Base-by-base conservation (phyloP, 1,140 invertebrate species). In the Aphelenchoides fujianensis region DNA sequence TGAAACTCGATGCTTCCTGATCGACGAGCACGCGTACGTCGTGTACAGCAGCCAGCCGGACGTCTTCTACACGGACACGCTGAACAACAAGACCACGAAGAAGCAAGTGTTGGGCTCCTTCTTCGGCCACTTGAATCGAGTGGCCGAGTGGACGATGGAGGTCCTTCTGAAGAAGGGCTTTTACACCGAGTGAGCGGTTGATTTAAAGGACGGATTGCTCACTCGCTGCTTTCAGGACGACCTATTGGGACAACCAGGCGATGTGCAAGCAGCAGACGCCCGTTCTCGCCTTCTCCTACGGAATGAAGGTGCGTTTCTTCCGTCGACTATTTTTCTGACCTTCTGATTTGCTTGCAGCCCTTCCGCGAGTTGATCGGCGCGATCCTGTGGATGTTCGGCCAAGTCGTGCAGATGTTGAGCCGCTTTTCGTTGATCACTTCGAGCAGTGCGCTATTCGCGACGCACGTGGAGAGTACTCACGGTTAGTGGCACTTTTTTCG, bases 131-230 rank as follows among this genome's bases (percentile, higher is more conserved):
- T 16, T 83, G 3, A 84, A 84, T 71, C 70, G 82, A 32, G 71
- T 83, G 12, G 68, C 82, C n/a, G 81, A 83, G 66, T 76, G 80
- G 71, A 84, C 81, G 31, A 83, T 83, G 81, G 76, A 79, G 27
- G 36, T 81, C 23, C 52, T 83, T 7, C 41, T 83, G 16, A 70
- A 77, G 37, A 80, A 79, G 57, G 72, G 78, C 27, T 84, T 77
- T 59, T 84, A 83, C 61, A 81, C 73, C 30, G 72, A 72, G n/a
- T n/a, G n/a, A n/a, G n/a, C n/a, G n/a, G n/a, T n/a, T n/a, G n/a
- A n/a, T n/a, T n/a, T n/a, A n/a, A n/a, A 64, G 28, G 23, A n/a
- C 3, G n/a, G 72, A 37, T 73, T 52, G n/a, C n/a, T 0, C 12
- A 41, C 7, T 70, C 5, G 72, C 12, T 73, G 30, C 59, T 31